These are phyloP conservation scores for Cyclopterus lumpus DNA, from an alignment of 2,797 vertebrate species.

Conservation along the genomic window DNA sequence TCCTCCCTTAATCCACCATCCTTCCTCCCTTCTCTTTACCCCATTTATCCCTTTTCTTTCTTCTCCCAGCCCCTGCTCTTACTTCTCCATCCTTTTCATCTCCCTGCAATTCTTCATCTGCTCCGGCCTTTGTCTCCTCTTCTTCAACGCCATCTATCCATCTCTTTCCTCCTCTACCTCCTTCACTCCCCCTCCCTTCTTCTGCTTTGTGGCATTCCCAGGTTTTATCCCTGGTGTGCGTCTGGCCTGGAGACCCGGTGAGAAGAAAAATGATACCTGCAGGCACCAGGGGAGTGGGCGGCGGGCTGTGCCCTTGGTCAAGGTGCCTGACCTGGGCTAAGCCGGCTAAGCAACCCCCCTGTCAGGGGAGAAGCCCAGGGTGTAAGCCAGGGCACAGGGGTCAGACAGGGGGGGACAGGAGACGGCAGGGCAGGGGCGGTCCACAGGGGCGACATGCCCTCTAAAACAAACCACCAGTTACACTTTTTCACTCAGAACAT, in stretches of 20 bases:
- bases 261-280: conserved; percentile 68
- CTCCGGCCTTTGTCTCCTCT: conserved; percentile 48
- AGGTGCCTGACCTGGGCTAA: conserved; percentile 83
- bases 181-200: not conserved
- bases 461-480: conserved; percentile 81
- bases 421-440: conserved; percentile 53
- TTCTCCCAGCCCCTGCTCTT: conserved; percentile 43
- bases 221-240: conserved; percentile 59
- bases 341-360: conserved; percentile 80
- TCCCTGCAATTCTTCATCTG: conserved; percentile 45
- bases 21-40: conserved; percentile 77
- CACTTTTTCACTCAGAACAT: conserved; percentile 73
- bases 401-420: conserved; percentile 70
- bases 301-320: conserved; percentile 78
- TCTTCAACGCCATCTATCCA: conserved; percentile 44
- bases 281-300: conserved; percentile 64
- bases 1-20: conserved; percentile 77
- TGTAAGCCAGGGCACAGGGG: conserved; percentile 77
- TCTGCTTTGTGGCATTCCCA: conserved; percentile 40
- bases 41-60: conserved; percentile 73
- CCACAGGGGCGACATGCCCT: conserved; percentile 74
- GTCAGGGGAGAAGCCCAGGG: conserved; percentile 76
- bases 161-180: conserved; percentile 16
- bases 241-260: conserved; percentile 47
- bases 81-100: conserved; percentile 53